These are phyloP conservation scores for Tinea trinotella DNA, from an alignment of 2,888 invertebrate species.

Conservation along the genomic window DNA sequence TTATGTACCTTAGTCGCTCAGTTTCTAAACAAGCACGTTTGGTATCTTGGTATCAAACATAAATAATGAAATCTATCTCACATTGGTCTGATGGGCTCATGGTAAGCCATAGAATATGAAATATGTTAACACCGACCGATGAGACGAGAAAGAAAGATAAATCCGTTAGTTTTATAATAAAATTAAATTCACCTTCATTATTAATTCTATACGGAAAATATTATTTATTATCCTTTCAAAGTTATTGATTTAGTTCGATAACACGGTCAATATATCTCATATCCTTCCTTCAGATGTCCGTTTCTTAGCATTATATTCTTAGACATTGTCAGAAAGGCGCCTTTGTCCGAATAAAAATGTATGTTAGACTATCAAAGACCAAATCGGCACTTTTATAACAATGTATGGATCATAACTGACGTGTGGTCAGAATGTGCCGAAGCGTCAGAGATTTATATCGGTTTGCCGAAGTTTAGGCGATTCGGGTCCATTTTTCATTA, in stretches of 20 bases:
- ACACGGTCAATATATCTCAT: conserved; percentile 56
- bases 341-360: conserved; percentile 68
- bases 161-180: too few species aligned
- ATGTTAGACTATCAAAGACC: conserved; percentile 64
- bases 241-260: conserved; percentile 60
- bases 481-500: background rate
- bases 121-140: too few species aligned
- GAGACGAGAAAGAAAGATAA: too few species aligned
- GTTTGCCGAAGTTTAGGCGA: background rate
- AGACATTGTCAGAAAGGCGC: conserved; percentile 63
- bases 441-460: conserved; percentile 63
- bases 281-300: conserved; percentile 48
- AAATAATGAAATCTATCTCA: too few species aligned
- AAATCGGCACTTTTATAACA: conserved; percentile 41
- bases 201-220: too few species aligned
- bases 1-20: too few species aligned
- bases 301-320: conserved; percentile 52
- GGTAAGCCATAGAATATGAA: too few species aligned
- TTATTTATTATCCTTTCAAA: background rate
- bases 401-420: conserved; percentile 58
- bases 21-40: too few species aligned
- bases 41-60: too few species aligned
- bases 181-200: too few species aligned
- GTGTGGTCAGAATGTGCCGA: conserved; percentile 69
- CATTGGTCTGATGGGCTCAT: too few species aligned